Evolutionary conservation across 2,797 vertebrate species (phyloP), one percentile per base, ranked within the genome.

Genomic region (Dryobates pubescens): DNA sequence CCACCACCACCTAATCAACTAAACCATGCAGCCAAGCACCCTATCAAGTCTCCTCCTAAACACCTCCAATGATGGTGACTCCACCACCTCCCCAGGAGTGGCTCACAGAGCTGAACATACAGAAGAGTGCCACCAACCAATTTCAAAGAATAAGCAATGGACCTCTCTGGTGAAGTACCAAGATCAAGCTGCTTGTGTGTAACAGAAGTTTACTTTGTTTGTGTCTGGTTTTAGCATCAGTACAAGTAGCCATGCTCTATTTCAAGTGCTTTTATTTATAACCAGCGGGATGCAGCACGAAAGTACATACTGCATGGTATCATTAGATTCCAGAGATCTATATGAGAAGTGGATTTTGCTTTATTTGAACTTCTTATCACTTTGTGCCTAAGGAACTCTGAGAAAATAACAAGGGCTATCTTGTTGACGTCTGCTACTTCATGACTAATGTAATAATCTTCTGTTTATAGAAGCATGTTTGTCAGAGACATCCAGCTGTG

Each of bases 231-330:
- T 72, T 92, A 90, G 64, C 53, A 36, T 38, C 63, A 17, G 49
- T 90, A 90, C 82, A 85, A 87, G 49, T 67, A 83, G 82, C 67
- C 67, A n/a, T 1, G 8, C 3, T 85, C 79, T 95, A 81, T 92
- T 90, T 94, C 85, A 72, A 89, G 93, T 64, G 27, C 4, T 81
- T 87, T 89, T 93, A 93, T 95, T 94, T 96, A 85, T 94, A 95
- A 86, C 56, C 38, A 75, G 69, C 64, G 72, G 75, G 27, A 92
- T 43, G 51, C 29, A 72, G 73, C 59, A 13, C 51, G 72, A 30
- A 71, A 64, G 51, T 58, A 80, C 1, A 2, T 82, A 54, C 34
- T 80, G 5, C 45, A 19, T 0, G 0, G 47, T 41, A 57, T 51
- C 32, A 13, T 59, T 87, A 29, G 5, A 9, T 89, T 94, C 56